phyloP scores from a whole-genome alignment of 2,888 invertebrate species.

The Agrotis ipsilon region DNA sequence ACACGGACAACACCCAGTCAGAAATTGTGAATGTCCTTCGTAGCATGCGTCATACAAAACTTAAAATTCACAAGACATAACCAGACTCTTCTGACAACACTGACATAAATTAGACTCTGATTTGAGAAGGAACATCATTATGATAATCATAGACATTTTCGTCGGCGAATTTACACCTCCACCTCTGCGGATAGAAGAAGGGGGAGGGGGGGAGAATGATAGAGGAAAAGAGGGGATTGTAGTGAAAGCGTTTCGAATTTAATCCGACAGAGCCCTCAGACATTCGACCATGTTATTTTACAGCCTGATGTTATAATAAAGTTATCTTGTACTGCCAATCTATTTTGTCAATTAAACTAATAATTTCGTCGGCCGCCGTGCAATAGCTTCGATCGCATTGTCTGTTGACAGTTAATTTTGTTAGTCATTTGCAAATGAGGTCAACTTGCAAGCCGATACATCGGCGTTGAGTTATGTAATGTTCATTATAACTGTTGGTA shows the following conservation, averaged over 20 bases:
- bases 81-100: conserved; percentile 46
- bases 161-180: conserved; percentile 74
- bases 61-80: conserved; percentile 61
- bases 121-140: conserved; percentile 31
- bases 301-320: conserved; percentile 24
- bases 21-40: conserved; percentile 27
- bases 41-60: conserved; percentile 45
- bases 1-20: background rate
- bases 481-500: conserved; percentile 47
- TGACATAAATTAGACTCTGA: conserved; percentile 37
- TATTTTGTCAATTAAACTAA: conserved; percentile 55
- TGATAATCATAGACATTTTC: conserved; percentile 51
- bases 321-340: conserved; percentile 58
- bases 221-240: conserved; percentile 58
- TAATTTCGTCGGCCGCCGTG: conserved; percentile 62
- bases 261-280: conserved; percentile 78
- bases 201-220: conserved; percentile 64
- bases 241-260: conserved; percentile 88
- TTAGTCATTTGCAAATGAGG: conserved; percentile 71
- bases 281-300: conserved; percentile 75
- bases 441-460: conserved; percentile 70
- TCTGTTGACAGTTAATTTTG: conserved; percentile 65
- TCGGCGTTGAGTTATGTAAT: conserved; percentile 66
- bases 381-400: conserved; percentile 63
- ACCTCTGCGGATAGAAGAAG: conserved; percentile 54